Base-by-base conservation (phyloP, 2,888 invertebrate species). In the Drosophila parthenogenetica region DNA sequence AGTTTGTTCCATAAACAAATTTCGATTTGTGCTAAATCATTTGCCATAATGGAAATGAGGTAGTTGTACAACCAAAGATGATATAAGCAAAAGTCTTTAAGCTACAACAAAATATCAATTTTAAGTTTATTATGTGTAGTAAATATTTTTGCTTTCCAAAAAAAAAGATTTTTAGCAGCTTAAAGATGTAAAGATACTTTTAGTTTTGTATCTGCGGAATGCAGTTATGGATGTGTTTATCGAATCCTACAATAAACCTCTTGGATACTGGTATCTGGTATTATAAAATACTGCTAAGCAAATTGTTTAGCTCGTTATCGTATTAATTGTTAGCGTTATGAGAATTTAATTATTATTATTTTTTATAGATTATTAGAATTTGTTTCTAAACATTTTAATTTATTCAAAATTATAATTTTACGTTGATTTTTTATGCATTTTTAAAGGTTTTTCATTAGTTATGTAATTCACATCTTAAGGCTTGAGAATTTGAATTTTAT, bases 1-100 rank as follows among this genome's bases (percentile, higher is more conserved):
- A 62, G 45, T 54, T 46, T 53, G 29, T 22, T 11, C 5, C 32
- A 49, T 19, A 19, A 49, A 55, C 45, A 60, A 50, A 60, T 46
- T 67, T 61, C 35, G 3, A 66, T 39, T 61, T 55, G 32, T 11
- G n/a, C 4, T 35, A 22, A 32, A 50, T 32, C 37, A 50, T 32
- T 42, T 65, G 60, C 13, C 25, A 51, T 35, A 54, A 13, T 71
- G 16, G 55, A 53, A 40, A 48, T 66, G 51, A 61, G 19, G 16
- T 54, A 65, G 19, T 37, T 37, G 14, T 3, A 16, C 10, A 13
- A 10, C 1, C 13, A 43, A 3, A 16, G 43, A 35, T 55, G 54
- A 55, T 32, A 43, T 43, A 43, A 55, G 54, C 19, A n/a, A 11
- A 4, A 40, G 11, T 29, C 17, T 50, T 37, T 22, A 22, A 22